Evolutionary conservation across 2,888 invertebrate species (phyloP).

Genomic region (Branchipolynoe longqiensis): DNA sequence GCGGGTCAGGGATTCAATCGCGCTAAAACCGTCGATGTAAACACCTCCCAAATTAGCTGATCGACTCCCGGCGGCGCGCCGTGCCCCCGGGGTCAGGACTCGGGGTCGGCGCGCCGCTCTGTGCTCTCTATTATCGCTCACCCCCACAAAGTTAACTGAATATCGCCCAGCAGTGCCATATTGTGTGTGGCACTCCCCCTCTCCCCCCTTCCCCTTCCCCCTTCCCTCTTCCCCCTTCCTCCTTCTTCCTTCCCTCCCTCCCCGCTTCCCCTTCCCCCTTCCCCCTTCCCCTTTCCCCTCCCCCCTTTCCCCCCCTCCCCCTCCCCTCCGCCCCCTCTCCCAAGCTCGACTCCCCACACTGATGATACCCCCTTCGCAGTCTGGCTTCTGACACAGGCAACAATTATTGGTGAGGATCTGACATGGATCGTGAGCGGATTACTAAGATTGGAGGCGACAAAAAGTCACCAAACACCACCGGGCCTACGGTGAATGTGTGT

Average conservation of each 20-base stretch:
- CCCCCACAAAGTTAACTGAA: slow-evolving; percentile 16
- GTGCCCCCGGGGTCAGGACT: not conserved
- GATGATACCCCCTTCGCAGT: too few relatives aligned
- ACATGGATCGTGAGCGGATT: slow-evolving; percentile 33
- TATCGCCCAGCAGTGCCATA: slow-evolving; percentile 25
- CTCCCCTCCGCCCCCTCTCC: too few relatives aligned
- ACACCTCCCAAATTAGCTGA: slow-evolving; percentile 31
- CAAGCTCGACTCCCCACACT: too few relatives aligned
- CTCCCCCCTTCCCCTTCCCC: too few relatives aligned
- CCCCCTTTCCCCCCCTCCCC: too few relatives aligned
- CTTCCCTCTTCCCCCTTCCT: too few relatives aligned
- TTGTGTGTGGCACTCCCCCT: too few relatives aligned
- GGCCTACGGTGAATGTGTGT: not conserved
- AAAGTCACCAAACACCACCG: slow-evolving; percentile 51
- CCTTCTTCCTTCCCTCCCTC: too few relatives aligned
- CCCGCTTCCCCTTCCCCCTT: too few relatives aligned
- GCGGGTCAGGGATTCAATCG: slow-evolving; percentile 34
- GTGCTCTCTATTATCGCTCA: slow-evolving; percentile 25
- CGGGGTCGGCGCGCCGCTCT: not conserved
- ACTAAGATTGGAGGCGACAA: slow-evolving; percentile 10
- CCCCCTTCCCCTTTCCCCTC: too few relatives aligned
- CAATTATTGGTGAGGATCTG: not conserved
- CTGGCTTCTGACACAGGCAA: not conserved
- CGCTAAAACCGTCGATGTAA: slow-evolving; percentile 42
- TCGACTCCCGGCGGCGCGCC: slow-evolving; percentile 22